Percentiles rank a stretch among this genome's conserved stretches.
These are phyloP conservation scores for Myiopsitta monachus DNA, from an alignment of 2,113 vertebrate genomes.

Conservation along the genomic window DNA sequence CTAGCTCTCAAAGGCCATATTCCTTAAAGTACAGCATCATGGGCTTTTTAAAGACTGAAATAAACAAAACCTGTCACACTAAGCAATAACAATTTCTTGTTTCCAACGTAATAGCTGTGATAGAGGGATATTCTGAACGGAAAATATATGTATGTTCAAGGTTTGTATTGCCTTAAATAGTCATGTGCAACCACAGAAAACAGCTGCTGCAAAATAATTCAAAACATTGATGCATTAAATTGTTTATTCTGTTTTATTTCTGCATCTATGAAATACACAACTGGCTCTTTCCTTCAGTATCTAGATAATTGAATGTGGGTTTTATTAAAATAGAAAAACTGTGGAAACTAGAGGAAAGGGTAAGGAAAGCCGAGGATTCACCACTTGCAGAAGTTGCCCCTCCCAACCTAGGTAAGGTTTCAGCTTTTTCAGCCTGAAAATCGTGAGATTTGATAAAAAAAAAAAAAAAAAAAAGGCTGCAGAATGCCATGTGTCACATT, in stretches of 20 bases:
- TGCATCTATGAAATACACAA: neutral
- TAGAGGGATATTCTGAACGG: neutral
- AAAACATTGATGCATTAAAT: neutral
- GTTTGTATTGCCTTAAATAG: neutral
- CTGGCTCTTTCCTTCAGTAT: neutral
- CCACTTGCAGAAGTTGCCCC: rapidly evolving
- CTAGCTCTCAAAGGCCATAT: neutral
- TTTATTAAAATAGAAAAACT: neutral
- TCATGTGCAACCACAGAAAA: neutral
- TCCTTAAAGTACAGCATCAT: neutral
- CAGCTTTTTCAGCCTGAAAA: neutral
- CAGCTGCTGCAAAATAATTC: neutral
- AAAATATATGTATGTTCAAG: neutral
- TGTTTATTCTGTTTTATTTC: neutral
- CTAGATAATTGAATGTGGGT: neutral
- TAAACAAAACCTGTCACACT: neutral
- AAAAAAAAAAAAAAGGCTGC: neutral
- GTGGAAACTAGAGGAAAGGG: neutral
- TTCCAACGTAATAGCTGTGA: neutral
- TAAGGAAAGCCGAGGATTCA: neutral
- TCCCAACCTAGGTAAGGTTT: neutral
- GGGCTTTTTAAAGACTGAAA: neutral
- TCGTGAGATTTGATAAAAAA: neutral
- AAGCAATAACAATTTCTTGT: neutral
- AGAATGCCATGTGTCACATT: neutral